phyloP scores from a whole-genome alignment of 2,797 vertebrate species.

The Antennarius maculatus region DNA sequence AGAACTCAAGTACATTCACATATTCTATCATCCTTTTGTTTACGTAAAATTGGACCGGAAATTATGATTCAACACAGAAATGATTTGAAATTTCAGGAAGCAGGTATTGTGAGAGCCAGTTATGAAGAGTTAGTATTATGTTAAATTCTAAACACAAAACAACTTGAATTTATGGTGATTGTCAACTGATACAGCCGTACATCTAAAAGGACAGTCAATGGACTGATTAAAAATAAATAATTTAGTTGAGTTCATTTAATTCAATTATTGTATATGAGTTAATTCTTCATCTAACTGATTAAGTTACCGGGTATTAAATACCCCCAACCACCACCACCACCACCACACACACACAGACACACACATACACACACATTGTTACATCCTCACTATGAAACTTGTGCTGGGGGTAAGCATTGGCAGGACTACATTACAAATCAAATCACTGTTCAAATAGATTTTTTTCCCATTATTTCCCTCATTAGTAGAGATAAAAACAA shows the following conservation, averaged over 20 bases:
- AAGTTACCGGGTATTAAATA: not conserved
- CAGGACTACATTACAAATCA: too few species aligned
- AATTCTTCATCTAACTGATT: too few species aligned
- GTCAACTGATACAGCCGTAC: not conserved
- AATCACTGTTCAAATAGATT: too few species aligned
- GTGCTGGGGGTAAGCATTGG: too few species aligned
- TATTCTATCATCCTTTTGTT: not conserved
- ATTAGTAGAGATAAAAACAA: too few species aligned
- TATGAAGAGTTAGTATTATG: not conserved
- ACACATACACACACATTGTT: too few species aligned
- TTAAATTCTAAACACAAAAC: not conserved
- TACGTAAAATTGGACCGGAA: not conserved
- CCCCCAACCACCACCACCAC: too few species aligned
- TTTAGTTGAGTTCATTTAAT: not conserved
- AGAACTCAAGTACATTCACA: not conserved
- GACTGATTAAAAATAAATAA: not conserved
- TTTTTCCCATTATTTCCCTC: too few species aligned
- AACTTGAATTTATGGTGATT: not conserved
- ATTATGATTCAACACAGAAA: not conserved
- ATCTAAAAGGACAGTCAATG: not conserved
- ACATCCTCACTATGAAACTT: too few species aligned
- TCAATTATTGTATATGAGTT: not conserved
- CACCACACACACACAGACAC: too few species aligned
- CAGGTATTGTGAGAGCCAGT: not conserved
- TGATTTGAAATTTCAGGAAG: not conserved